Percentiles rank a stretch among this genome's conserved stretches.
These are phyloP conservation scores for Barbus barbus DNA, from an alignment of 2,113 vertebrate species.

Conservation along the genomic window DNA sequence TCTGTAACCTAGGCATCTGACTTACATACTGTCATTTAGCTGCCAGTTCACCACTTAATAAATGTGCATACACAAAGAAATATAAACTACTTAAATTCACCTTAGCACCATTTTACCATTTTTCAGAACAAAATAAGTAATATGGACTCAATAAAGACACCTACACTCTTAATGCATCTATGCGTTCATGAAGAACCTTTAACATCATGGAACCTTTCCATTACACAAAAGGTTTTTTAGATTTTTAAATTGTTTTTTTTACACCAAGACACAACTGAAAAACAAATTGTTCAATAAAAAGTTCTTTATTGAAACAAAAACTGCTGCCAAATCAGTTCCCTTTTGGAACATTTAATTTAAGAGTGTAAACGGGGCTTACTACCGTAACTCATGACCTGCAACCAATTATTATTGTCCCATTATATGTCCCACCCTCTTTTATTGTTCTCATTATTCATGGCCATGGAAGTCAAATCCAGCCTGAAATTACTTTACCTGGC, in stretches of 20 bases:
- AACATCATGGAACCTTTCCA: not conserved
- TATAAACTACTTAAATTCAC: not conserved
- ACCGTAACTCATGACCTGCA: not conserved
- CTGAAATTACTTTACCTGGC: constrained; percentile 41
- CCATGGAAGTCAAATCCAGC: not conserved
- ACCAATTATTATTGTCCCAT: too few relatives aligned
- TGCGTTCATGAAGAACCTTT: not conserved
- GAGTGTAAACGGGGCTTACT: not conserved
- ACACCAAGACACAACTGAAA: too few relatives aligned
- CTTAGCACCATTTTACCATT: not conserved
- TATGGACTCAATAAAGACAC: not conserved
- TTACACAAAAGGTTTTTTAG: not conserved
- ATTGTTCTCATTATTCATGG: not conserved
- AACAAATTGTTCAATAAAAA: too few relatives aligned
- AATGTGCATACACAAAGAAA: not conserved
- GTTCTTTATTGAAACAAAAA: too few relatives aligned
- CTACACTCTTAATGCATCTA: not conserved
- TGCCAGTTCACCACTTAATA: not conserved
- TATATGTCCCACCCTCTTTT: not conserved
- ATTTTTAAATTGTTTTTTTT: not conserved
- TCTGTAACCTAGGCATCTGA: not conserved
- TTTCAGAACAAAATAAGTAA: not conserved
- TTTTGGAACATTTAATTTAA: too few relatives aligned
- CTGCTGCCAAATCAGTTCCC: too few relatives aligned
- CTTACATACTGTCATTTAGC: not conserved